Conservation (phyloP, 2,113 vertebrate genomes). For the Cyrtonyx montezumae region DNA sequence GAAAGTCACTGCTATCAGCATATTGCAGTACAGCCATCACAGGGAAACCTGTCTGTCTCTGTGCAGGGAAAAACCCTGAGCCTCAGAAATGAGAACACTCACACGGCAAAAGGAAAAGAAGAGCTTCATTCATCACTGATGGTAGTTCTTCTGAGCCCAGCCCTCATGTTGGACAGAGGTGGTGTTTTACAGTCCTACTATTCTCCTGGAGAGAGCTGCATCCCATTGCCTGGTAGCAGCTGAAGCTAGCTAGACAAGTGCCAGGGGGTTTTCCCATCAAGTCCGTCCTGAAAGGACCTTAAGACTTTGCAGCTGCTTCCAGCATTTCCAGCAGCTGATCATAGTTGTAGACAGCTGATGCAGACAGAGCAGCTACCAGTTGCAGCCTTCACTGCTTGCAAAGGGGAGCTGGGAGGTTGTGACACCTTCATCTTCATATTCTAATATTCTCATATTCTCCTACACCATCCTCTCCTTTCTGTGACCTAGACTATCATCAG, state of each 20-base stretch:
- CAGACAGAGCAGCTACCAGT: background rate
- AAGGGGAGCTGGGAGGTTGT: background rate
- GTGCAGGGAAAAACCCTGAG: background rate
- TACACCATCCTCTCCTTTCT: background rate
- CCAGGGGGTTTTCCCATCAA: background rate
- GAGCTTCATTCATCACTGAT: background rate
- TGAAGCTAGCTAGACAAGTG: accelerated
- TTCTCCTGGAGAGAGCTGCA: background rate
- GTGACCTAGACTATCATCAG: background rate
- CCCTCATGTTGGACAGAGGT: background rate
- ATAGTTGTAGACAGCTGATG: background rate
- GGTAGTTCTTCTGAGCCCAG: background rate
- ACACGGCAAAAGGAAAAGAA: background rate
- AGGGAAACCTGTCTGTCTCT: background rate
- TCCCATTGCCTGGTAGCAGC: background rate
- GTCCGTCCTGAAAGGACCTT: accelerated
- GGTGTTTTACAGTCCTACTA: background rate
- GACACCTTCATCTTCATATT: background rate
- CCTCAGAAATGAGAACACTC: background rate
- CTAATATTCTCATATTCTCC: background rate
- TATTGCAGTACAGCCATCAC: background rate
- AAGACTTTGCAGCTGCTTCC: background rate
- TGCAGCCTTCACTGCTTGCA: background rate
- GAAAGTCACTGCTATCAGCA: conserved; percentile 5
- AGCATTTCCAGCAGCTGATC: background rate